These are phyloP conservation scores for Capricornis sumatraensis DNA, from an alignment of 2,113 vertebrate genomes.

Conservation along the genomic window DNA sequence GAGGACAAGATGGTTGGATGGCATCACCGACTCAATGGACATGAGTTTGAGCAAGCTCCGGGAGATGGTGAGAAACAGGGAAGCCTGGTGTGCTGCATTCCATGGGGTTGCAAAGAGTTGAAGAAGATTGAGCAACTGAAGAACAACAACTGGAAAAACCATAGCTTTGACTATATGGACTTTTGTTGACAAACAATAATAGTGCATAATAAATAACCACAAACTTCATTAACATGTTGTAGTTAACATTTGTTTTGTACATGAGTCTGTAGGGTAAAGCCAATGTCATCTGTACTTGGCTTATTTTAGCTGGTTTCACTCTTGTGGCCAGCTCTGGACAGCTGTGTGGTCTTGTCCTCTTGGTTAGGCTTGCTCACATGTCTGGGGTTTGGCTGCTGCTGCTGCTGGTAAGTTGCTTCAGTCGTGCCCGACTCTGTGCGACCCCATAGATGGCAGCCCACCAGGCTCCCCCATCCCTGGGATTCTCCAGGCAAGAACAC, in stretches of 20 bases:
- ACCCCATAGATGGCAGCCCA: too few relatives aligned
- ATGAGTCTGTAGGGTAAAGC: not conserved
- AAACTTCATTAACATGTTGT: not conserved
- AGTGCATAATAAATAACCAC: not conserved
- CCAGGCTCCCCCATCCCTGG: too few relatives aligned
- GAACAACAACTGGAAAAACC: not conserved
- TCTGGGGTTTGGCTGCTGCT: not conserved
- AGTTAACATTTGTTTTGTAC: not conserved
- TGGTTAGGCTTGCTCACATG: not conserved
- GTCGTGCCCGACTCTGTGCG: too few relatives aligned
- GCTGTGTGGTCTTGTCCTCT: not conserved
- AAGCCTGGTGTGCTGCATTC: not conserved
- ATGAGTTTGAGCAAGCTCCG: not conserved
- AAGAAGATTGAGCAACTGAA: not conserved
- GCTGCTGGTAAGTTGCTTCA: too few relatives aligned
- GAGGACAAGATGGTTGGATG: not conserved
- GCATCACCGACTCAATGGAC: not conserved
- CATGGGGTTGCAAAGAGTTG: not conserved
- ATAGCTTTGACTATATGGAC: not conserved
- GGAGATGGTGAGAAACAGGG: not conserved
- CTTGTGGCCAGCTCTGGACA: not conserved
- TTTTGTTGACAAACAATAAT: not conserved
- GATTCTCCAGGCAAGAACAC: too few relatives aligned
- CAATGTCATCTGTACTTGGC: not conserved
- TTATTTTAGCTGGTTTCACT: not conserved